Base-by-base conservation (phyloP, 2,888 invertebrate species). In the Papilio gigon region DNA sequence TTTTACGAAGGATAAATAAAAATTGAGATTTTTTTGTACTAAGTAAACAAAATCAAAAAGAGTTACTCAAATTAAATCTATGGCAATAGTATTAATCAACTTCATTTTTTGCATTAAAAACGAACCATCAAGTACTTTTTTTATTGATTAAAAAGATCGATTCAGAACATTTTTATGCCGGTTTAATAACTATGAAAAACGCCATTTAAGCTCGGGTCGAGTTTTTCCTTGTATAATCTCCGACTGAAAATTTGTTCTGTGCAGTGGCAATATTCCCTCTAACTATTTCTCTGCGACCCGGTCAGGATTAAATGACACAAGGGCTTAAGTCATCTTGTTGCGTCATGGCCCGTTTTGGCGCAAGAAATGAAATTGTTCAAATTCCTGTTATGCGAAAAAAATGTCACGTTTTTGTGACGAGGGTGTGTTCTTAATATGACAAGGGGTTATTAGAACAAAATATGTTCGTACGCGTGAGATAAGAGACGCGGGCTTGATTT, bases 371-470 rank as follows among this genome's bases (percentile, higher is more conserved):
- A 53, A 53, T 53, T 53, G 53, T 53, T 53, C 53, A 53, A 53
- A 53, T 17, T 53, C 9, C 50, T 27, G 50, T 53, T 53, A 30
- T 53, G 53, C 53, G 53, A 60, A 50, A 63, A 63, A 50, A 63
- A 33, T 50, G 50, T 50, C 44, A 63, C 63, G n/a, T 50, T 63
- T 5, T 17, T 63, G 44, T 63, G 63, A 63, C 63, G 63, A 63
- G 63, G 63, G 63, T 63, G 35, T 30, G 35, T 63, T 63, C 53
- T 63, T 63, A 50, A 63, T 33, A 63, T 63, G 63, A 63, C 63
- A 63, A 63, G 47, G 35, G 63, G 63, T 63, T 63, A 44, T 63
- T 63, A 63, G 35, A 47, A 30, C 50, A 12, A 50, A 63, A 63
- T 44, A 50, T 63, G 63, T 47, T 63, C 50, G 63, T 33, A 50